These are phyloP conservation scores for Heliocidaris erythrogramma DNA, from an alignment of 35 echinoderm and acorn worm species.

Conservation along the genomic window DNA sequence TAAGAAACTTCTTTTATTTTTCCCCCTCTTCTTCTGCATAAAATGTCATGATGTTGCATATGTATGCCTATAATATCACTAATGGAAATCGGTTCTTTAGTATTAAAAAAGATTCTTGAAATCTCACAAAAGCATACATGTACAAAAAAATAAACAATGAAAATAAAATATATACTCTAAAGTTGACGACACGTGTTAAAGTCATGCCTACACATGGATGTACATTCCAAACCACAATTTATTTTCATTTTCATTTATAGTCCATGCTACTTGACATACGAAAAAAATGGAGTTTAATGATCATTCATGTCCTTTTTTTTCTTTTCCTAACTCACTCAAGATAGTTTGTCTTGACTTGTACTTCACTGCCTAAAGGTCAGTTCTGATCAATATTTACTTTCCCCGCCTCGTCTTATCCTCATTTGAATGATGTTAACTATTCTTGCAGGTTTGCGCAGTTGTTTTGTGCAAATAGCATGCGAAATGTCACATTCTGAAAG, in stretches of 20 bases:
- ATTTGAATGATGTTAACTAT: not conserved
- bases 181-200: not conserved
- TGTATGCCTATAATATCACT: no score
- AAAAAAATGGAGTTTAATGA: not conserved
- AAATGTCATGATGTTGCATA: no score
- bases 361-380: not conserved
- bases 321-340: not conserved
- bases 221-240: not conserved
- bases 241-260: not conserved
- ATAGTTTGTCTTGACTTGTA: not conserved
- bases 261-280: not conserved
- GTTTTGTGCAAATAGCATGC: not conserved
- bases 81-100: no score
- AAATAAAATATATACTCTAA: not conserved
- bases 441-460: not conserved
- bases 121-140: not conserved
- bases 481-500: not conserved
- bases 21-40: no score
- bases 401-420: not conserved
- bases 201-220: not conserved
- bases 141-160: not conserved
- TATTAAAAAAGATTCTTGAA: no score
- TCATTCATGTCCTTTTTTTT: not conserved
- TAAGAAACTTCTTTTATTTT: no score
- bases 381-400: not conserved